A percentile compares a stretch with the other conserved stretches of the same genome.
Conservation (phyloP, 1,140 invertebrate species). For the Euwallacea similis region DNA sequence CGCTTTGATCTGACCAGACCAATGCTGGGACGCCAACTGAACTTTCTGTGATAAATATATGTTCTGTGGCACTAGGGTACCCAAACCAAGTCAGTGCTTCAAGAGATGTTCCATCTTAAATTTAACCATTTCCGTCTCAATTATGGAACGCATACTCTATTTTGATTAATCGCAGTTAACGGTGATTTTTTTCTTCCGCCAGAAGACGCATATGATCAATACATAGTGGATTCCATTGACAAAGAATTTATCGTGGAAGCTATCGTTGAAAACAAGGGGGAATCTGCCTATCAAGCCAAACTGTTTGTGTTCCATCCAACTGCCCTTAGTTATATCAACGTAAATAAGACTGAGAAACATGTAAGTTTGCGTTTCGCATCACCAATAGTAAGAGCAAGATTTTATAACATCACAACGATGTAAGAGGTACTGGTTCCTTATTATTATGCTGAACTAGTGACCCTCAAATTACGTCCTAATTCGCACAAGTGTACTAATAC, state of each 20-base stretch:
- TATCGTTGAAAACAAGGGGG: constrained; percentile 74
- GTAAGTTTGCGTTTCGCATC: too few relatives aligned
- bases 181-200: not conserved
- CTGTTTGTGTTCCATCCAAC: constrained; percentile 79
- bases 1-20: too few relatives aligned
- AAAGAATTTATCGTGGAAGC: constrained; percentile 78
- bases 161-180: not conserved
- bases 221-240: constrained; percentile 49
- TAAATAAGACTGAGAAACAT: constrained; percentile 19
- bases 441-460: too few relatives aligned
- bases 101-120: too few relatives aligned
- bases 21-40: too few relatives aligned
- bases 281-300: constrained; percentile 90
- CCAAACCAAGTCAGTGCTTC: too few relatives aligned
- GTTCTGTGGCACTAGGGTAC: too few relatives aligned
- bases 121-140: not conserved
- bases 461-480: too few relatives aligned
- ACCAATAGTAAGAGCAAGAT: too few relatives aligned
- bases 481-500: not conserved
- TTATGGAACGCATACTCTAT: not conserved
- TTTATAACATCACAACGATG: too few relatives aligned
- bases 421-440: too few relatives aligned
- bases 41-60: too few relatives aligned
- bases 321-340: constrained; percentile 73
- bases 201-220: constrained; percentile 24